Evolutionary conservation across 2,888 invertebrate genomes (phyloP), one percentile per base, ranked within the genome.

Genomic region (Rhagonycha fulva): DNA sequence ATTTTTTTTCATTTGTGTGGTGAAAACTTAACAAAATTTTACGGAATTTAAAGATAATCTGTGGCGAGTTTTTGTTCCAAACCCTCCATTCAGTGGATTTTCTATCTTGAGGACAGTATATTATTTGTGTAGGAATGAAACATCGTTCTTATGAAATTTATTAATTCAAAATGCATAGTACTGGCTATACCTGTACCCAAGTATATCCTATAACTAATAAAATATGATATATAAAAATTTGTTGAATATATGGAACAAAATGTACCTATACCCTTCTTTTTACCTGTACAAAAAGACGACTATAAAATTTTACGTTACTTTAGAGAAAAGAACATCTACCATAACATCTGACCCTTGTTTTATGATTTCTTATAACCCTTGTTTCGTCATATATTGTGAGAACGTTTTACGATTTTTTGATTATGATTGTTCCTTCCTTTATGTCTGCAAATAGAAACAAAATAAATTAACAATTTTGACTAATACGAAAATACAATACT

Each of bases 371-470:
- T 78, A 75, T 78, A 78, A 78, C 78, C 75, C 76, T 76, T 75
- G 78, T 78, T 78, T 78, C 78, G 63, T 78, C 78, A 76, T 75
- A 78, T 76, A 78, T 78, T 71, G 78, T 71, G 78, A 78, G 69
- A 76, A 76, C 78, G 72, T 74, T 78, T 78, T 78, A 78, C 78
- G 78, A 78, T 76, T 76, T 76, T 78, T 78, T 78, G 78, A 78
- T 78, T 78, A 78, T 78, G 78, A 78, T 78, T 78, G 78, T 74
- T 75, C 75, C 68, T 74, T 68, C 78, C 76, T 76, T 75, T 77
- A 77, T 75, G 75, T 47, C 75, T 67, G 69, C 60, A 72, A 75
- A 77, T 67, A 77, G 71, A 74, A 62, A 62, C 63, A 76, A 74
- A 71, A 72, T 72, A 74, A 77, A 77, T 77, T 77, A 77, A 69